Conservation (phyloP, 1,140 invertebrate species). For the Triops longicaudatus region DNA sequence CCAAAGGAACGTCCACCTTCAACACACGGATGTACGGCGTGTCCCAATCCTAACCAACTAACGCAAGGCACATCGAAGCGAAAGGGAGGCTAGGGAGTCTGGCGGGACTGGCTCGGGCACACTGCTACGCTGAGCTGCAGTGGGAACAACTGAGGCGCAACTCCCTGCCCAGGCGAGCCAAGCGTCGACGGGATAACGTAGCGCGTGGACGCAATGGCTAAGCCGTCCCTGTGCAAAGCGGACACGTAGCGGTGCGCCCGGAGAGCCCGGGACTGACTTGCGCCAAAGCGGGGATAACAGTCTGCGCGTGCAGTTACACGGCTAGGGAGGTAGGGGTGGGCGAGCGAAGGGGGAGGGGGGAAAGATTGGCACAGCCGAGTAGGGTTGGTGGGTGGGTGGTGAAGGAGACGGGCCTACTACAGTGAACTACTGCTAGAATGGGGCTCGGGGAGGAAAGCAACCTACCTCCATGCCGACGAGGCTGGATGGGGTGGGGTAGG, state of each 20-base stretch:
- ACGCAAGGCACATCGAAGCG: not conserved
- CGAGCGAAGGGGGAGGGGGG: too few relatives aligned
- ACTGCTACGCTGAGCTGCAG: not conserved
- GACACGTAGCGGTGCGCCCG: not conserved
- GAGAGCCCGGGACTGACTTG: not conserved
- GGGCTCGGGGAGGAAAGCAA: too few relatives aligned
- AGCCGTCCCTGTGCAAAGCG: too few relatives aligned
- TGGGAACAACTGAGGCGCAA: not conserved
- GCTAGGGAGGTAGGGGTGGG: too few relatives aligned
- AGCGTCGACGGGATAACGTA: not conserved
- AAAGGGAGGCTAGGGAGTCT: not conserved
- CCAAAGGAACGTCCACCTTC: conserved; percentile 6
- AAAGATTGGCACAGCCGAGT: too few relatives aligned
- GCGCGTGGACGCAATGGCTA: not conserved
- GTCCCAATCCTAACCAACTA: conserved; percentile 14
- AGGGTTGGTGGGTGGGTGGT: too few relatives aligned
- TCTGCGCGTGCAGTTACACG: not conserved
- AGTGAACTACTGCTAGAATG: too few relatives aligned
- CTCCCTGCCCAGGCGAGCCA: not conserved
- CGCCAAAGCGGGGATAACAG: not conserved
- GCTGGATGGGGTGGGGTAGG: too few relatives aligned
- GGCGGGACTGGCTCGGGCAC: conserved; percentile 2
- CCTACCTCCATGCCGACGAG: too few relatives aligned
- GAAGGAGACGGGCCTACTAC: too few relatives aligned
- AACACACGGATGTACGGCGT: conserved; percentile 9